Conservation (phyloP, 2,113 vertebrate genomes). For the Thymallus thymallus region DNA sequence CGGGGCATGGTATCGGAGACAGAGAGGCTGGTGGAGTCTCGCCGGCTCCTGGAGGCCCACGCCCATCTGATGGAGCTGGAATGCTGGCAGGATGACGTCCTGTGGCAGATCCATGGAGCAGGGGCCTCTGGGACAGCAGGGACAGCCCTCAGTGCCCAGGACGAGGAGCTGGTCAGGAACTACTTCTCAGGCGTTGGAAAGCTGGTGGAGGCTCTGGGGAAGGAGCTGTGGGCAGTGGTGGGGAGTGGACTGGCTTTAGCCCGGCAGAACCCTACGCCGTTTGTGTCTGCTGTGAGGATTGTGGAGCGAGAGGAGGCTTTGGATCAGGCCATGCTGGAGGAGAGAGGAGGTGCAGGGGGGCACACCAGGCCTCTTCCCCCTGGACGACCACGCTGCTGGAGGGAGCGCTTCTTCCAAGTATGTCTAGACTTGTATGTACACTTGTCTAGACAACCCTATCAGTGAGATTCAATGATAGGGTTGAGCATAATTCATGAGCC, state of each 20-base stretch:
- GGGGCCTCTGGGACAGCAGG: conserved; percentile 5
- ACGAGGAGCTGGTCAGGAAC: conserved; percentile 70
- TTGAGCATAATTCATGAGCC: not conserved
- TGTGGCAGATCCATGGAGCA: conserved; percentile 73
- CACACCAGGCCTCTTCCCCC: conserved; percentile 69
- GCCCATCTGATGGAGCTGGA: conserved; percentile 86
- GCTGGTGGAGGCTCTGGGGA: conserved; percentile 83
- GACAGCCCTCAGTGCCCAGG: conserved; percentile 52
- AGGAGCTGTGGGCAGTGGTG: conserved; percentile 83
- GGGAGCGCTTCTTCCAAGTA: conserved; percentile 81
- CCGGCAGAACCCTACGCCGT: conserved; percentile 82
- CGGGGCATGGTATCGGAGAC: conserved; percentile 80
- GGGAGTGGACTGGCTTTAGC: conserved; percentile 77
- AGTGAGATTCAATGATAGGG: not conserved
- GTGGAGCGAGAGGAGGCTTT: conserved; percentile 88
- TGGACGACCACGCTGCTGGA: conserved; percentile 86
- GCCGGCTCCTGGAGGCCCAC: conserved; percentile 86
- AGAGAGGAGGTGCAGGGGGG: conserved; percentile 49
- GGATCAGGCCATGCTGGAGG: conserved; percentile 70
- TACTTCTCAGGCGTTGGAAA: conserved; percentile 84
- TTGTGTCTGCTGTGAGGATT: conserved; percentile 89
- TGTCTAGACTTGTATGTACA: not conserved
- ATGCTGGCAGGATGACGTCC: conserved; percentile 82
- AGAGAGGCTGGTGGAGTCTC: conserved; percentile 79
- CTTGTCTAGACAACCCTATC: no score